phyloP scores from a whole-genome alignment of 2,888 invertebrate genomes.

The Campoletis raptor region DNA sequence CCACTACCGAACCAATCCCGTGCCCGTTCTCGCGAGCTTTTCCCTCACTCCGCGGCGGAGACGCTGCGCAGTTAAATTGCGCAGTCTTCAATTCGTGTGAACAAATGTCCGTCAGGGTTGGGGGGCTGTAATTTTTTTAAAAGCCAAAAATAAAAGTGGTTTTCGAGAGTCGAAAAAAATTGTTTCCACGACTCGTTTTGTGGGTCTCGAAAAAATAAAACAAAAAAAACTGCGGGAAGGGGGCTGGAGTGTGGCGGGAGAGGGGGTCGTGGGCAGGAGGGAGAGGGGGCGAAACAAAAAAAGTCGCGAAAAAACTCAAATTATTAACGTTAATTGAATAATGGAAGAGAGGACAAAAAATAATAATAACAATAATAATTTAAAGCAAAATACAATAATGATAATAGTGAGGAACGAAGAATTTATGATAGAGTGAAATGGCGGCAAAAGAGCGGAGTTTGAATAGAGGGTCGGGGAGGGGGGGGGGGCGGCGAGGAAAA shows the following conservation, averaged over 20 bases:
- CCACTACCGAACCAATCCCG: conserved; percentile 1
- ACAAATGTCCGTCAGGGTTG: background rate
- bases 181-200: background rate
- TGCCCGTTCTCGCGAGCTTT: background rate
- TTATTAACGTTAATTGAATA: conserved; percentile 59
- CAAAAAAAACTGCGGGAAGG: background rate
- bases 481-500: background rate
- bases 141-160: background rate
- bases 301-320: conserved; percentile 56
- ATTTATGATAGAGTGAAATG: conserved; percentile 30
- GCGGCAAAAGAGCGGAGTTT: conserved; percentile 3
- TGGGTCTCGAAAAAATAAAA: conserved; percentile 1
- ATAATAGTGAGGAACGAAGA: conserved; percentile 58
- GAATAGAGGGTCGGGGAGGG: background rate
- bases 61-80: background rate
- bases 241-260: background rate
- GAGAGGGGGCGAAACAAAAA: conserved; percentile 14
- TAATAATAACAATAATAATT: conserved; percentile 65
- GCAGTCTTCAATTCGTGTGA: background rate
- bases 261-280: background rate
- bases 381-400: conserved; percentile 59
- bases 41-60: background rate
- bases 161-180: conserved; percentile 1
- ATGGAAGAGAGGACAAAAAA: conserved; percentile 59
- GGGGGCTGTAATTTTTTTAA: background rate